Evolutionary conservation across 2,888 invertebrate genomes (phyloP).

Genomic region (Schizotus pectinicornis): DNA sequence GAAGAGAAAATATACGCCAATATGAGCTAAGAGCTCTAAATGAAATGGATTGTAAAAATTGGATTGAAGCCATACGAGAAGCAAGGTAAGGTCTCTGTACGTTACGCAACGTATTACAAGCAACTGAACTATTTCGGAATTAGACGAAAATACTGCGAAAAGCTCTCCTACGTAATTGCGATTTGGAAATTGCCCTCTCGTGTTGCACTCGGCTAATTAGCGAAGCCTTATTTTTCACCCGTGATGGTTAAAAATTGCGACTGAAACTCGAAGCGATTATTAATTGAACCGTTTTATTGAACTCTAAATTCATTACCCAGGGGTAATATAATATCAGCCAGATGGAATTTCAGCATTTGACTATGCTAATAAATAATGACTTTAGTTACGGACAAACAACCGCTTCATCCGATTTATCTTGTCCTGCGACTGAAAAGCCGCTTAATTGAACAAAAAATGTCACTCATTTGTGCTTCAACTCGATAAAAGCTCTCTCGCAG

Average conservation of each 20-base stretch:
- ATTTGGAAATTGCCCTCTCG: too few relatives aligned
- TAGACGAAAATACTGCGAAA: not conserved
- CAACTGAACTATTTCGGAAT: not conserved
- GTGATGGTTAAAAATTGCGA: conserved; percentile 4
- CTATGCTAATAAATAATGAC: conserved; percentile 16
- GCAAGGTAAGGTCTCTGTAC: conserved; percentile 71
- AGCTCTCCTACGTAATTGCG: too few relatives aligned
- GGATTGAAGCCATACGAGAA: conserved; percentile 87
- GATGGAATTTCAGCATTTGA: conserved; percentile 19
- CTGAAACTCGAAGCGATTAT: conserved; percentile 23
- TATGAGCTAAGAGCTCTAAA: conserved; percentile 85
- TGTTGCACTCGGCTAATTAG: too few relatives aligned
- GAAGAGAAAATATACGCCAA: conserved; percentile 83
- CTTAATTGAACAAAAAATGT: too few relatives aligned
- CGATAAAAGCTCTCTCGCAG: too few relatives aligned
- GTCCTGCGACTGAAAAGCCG: too few relatives aligned
- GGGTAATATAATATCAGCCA: conserved; percentile 23
- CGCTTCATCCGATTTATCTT: too few relatives aligned
- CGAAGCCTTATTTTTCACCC: too few relatives aligned
- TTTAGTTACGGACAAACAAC: conserved; percentile 8
- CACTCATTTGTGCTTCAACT: too few relatives aligned
- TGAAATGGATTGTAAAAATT: conserved; percentile 85
- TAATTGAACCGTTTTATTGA: conserved; percentile 27
- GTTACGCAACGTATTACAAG: too few relatives aligned
- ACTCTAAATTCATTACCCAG: conserved; percentile 20